These are phyloP conservation scores for Bombus haemorrhoidalis DNA, from an alignment of 1,140 invertebrate genomes.

Conservation along the genomic window DNA sequence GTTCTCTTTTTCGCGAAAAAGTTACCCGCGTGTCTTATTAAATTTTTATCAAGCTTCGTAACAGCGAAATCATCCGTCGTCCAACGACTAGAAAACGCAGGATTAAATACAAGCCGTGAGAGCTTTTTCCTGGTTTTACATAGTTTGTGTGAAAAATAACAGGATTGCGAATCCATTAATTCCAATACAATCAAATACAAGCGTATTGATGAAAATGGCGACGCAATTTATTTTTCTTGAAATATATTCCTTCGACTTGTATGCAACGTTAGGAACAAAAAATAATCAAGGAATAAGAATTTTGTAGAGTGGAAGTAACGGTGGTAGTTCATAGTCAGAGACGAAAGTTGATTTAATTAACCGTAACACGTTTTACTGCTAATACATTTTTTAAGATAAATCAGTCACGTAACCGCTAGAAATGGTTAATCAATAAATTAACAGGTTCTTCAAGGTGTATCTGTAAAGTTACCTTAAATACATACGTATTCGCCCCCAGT, in stretches of 20 bases:
- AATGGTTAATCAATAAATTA: no score
- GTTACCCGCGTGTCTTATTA: background rate
- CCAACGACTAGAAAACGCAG: background rate
- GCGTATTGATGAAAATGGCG: no score
- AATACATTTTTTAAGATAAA: no score
- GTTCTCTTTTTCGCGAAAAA: background rate
- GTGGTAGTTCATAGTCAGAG: background rate
- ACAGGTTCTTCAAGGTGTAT: no score
- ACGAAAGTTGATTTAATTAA: background rate
- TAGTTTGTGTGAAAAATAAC: background rate
- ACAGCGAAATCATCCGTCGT: background rate
- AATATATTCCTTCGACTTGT: background rate
- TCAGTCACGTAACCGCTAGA: no score
- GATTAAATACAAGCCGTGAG: no score
- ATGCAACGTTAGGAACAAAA: background rate
- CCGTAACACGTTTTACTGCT: background rate
- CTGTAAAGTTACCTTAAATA: no score
- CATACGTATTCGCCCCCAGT: no score
- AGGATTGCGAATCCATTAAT: background rate
- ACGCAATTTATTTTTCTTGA: no score
- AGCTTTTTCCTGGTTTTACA: background rate
- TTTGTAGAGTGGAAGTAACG: background rate
- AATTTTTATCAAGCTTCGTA: background rate
- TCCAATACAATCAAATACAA: no score
- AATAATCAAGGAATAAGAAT: background rate